Evolutionary conservation across 2,888 invertebrate species (phyloP).

Genomic region (Prosopocoilus inquinatus): DNA sequence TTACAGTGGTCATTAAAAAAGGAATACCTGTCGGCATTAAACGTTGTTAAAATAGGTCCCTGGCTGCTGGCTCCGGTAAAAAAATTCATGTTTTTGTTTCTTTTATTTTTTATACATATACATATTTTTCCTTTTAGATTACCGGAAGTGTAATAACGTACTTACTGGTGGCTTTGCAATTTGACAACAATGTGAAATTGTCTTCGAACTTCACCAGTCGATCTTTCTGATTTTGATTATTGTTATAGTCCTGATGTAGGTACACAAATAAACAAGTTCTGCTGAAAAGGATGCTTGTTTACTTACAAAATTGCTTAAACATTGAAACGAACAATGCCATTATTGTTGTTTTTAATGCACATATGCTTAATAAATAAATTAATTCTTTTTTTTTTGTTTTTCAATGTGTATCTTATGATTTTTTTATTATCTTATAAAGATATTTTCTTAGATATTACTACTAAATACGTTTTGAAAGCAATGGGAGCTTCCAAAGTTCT

Average conservation of each 20-base stretch:
- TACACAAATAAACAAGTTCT: background rate
- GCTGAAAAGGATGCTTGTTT: background rate
- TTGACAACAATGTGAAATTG: conserved; percentile 14
- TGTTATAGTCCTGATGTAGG: too few relatives aligned
- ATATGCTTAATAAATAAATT: too few relatives aligned
- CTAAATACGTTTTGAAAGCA: too few relatives aligned
- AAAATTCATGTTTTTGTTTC: conserved; percentile 4
- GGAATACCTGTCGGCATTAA: conserved; percentile 24
- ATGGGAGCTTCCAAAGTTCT: too few relatives aligned
- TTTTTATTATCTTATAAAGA: too few relatives aligned
- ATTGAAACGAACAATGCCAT: too few relatives aligned
- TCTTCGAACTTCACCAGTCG: background rate
- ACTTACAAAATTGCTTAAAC: background rate
- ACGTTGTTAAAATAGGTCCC: conserved; percentile 29
- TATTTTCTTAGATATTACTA: too few relatives aligned
- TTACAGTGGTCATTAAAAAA: conserved; percentile 25
- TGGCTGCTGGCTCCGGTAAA: conserved; percentile 31
- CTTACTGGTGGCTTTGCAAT: conserved; percentile 30
- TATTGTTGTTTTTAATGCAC: too few relatives aligned
- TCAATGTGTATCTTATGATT: too few relatives aligned
- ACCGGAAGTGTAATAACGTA: conserved; percentile 31
- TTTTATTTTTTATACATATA: conserved; percentile 5
- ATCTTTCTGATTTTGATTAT: too few relatives aligned
- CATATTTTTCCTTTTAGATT: conserved; percentile 23
- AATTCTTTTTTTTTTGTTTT: too few relatives aligned